A percentile compares a stretch with the other conserved stretches of the same genome.
phyloP scores from a whole-genome alignment of 1,140 invertebrate species.

The Nautilus pompilius region DNA sequence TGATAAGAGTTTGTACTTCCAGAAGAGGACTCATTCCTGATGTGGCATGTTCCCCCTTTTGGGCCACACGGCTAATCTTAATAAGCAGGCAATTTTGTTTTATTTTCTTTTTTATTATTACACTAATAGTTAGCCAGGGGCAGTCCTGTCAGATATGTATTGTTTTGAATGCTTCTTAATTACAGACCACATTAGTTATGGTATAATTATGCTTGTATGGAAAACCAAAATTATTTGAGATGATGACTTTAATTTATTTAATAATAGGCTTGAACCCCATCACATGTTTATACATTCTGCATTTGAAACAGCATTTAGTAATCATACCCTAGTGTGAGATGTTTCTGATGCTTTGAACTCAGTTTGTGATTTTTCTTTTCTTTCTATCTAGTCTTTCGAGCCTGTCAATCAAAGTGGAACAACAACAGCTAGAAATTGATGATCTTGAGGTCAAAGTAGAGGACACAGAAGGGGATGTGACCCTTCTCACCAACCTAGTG shows the following conservation, averaged over 20 bases:
- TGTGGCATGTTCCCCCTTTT: too few species aligned
- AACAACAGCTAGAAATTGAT: slow-evolving; percentile 18
- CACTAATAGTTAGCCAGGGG: too few species aligned
- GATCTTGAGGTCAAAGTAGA: slow-evolving; percentile 20
- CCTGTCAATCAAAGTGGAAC: slow-evolving; percentile 15
- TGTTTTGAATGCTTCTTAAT: too few species aligned
- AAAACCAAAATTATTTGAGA: background rate
- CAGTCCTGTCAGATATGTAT: too few species aligned
- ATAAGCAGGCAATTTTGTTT: too few species aligned
- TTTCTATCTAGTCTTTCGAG: slow-evolving; percentile 27
- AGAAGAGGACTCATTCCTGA: too few species aligned
- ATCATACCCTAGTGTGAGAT: background rate
- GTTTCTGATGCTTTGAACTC: background rate
- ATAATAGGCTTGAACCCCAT: background rate
- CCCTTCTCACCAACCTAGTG: slow-evolving; percentile 18
- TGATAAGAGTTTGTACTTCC: too few species aligned
- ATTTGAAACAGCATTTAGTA: too few species aligned
- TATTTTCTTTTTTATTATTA: too few species aligned
- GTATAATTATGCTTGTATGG: too few species aligned
- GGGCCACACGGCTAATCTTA: too few species aligned
- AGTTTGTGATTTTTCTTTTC: slow-evolving; percentile 2
- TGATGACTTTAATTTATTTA: background rate
- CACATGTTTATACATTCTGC: background rate
- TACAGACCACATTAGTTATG: too few species aligned
- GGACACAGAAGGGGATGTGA: slow-evolving; percentile 21